Base-by-base conservation (phyloP, 1,140 invertebrate genomes). In the Bemisia tabaci region DNA sequence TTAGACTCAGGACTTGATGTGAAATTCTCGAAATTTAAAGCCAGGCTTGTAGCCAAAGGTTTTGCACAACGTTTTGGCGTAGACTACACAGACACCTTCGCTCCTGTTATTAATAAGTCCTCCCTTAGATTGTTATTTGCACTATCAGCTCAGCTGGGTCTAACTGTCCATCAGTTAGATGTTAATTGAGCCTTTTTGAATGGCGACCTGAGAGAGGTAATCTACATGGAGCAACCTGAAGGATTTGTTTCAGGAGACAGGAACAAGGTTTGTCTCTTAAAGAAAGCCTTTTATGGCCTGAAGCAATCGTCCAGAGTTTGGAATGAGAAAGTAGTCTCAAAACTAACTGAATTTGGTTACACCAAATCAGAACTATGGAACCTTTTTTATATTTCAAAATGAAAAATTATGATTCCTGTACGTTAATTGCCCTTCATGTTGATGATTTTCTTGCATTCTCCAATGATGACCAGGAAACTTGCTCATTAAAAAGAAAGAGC, bases 171-270 rank as follows among this genome's bases (percentile, higher is more conserved):
- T 26, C 75, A 78, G n/a, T 72, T 76, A 67, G 79, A 80, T 71
- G 72, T 75, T 0, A 74, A 72, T 60, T 75, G 75, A 22, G 79
- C 79, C 0, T 81, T 78, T 70, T 72, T 77, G 66, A 73, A 79
- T 72, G 79, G 73, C 12, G 69, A 72, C 21, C 62, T 63, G 17
- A 24, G 11, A 25, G 62, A 39, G 26, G 24, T 12, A 11, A 63
- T 63, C 9, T 63, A 26, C 24, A 39, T 39, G 62, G 62, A 26
- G 24, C n/a, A n/a, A 25, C 24, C 24, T 2, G 21, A 63, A 23
- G n/a, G 62, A 9, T n/a, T n/a, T n/a, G 21, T 12, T 11, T 11
- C 9, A 11, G 17, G 22, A 63, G 26, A 25, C 26, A 48, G 33
- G 33, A 17, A 48, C 17, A 63, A 63, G 26, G 22, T 22, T 26